Evolutionary conservation across 2,888 invertebrate species (phyloP), one percentile per base, ranked within the genome.

Genomic region (Laspeyria flexula): DNA sequence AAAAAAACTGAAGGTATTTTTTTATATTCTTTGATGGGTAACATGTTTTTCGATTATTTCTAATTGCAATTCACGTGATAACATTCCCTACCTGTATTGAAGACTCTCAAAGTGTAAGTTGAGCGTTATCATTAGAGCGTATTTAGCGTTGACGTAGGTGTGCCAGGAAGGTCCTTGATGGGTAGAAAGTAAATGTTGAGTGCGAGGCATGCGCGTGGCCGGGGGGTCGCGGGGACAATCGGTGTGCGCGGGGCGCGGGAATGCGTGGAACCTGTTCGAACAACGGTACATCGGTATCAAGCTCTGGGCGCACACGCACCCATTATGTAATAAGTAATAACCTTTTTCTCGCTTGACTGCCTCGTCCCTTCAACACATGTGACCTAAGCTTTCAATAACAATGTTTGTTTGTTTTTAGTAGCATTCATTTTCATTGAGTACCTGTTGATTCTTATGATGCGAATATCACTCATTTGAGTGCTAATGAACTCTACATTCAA

Each of bases 281-380:
- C 87, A 91, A 91, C 91, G 92, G 92, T 88, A 92, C 86, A 73
- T 75, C 70, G 70, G 77, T 76, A 79, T 78, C 77, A 75, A 78
- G 85, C 83, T 78, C 77, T 73, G 77, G 78, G 83, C 81, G 77
- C 80, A 80, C 86, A 83, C 83, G 88, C 87, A 89, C 82, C 86
- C 84, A 90, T 92, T 90, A 91, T 90, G 86, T 89, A 92, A 90
- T 85, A 83, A 88, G 86, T 89, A 90, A 89, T 85, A 83, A 81
- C 79, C 83, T 86, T 88, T 87, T 88, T 85, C 87, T 88, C 81
- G 83, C 79, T 81, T 79, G 73, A 75, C 71, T 79, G 77, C 78
- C 75, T 78, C 71, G 60, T 55, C 57, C 69, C 64, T 54, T 43
- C 66, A 56, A 65, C 54, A 53, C 60, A 54, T 61, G 53, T 70